These are phyloP conservation scores for Orgyia antiqua DNA, from an alignment of 2,888 invertebrate species.

Conservation along the genomic window DNA sequence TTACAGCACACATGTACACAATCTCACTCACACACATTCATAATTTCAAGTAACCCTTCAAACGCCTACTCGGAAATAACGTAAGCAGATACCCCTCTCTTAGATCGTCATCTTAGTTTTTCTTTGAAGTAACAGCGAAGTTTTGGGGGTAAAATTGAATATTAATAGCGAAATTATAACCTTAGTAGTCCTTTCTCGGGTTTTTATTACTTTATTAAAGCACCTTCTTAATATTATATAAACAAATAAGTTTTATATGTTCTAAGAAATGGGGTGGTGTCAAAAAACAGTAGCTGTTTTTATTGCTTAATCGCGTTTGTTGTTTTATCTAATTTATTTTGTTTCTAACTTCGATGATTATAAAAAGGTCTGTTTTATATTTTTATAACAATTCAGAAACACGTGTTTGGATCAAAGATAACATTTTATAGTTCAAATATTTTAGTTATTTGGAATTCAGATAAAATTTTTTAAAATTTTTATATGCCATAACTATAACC, in stretches of 20 bases:
- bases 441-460: constrained; percentile 7
- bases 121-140: constrained; percentile 67
- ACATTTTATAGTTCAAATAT: constrained; percentile 13
- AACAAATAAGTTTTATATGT: constrained; percentile 67
- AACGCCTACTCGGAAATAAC: constrained; percentile 57
- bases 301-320: constrained; percentile 65
- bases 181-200: constrained; percentile 44
- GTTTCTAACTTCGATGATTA: constrained; percentile 2
- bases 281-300: constrained; percentile 74
- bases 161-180: constrained; percentile 76
- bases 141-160: constrained; percentile 73
- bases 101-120: constrained; percentile 68
- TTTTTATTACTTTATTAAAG: constrained; percentile 75
- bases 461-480: background rate
- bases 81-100: constrained; percentile 55
- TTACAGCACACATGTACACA: constrained; percentile 24
- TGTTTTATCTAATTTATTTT: constrained; percentile 54
- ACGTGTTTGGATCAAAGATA: constrained; percentile 8
- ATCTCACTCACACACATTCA: constrained; percentile 28
- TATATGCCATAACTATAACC: no score
- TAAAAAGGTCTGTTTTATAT: background rate
- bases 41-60: constrained; percentile 43
- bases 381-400: constrained; percentile 5
- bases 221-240: constrained; percentile 61
- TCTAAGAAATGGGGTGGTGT: constrained; percentile 63